A percentile compares a stretch with the other conserved stretches of the same genome.
phyloP scores from a whole-genome alignment of 2,888 invertebrate genomes.

The Mesochorus sp. region DNA sequence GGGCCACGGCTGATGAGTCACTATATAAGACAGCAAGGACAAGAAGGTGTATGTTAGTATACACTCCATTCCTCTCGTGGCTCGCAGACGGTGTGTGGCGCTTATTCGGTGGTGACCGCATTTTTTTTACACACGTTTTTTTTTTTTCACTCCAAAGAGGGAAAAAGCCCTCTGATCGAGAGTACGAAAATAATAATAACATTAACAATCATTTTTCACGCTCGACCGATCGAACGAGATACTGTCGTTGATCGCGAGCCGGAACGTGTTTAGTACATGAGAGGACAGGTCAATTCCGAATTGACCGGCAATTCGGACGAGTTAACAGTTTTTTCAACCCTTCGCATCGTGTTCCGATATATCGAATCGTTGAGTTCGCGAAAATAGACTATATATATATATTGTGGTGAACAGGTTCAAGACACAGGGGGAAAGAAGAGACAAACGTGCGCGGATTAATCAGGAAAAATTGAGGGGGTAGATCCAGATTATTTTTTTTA shows the following conservation, averaged over 20 bases:
- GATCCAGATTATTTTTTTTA: too few species aligned
- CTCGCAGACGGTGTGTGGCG: conserved; percentile 73
- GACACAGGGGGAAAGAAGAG: too few species aligned
- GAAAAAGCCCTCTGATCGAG: not conserved
- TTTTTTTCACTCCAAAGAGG: conserved; percentile 8
- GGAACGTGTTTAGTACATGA: not conserved
- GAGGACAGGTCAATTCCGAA: not conserved
- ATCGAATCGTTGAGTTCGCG: too few species aligned
- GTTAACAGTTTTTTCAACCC: too few species aligned
- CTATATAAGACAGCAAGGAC: conserved; percentile 82
- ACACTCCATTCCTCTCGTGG: conserved; percentile 80
- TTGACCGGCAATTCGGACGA: too few species aligned
- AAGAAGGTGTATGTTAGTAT: conserved; percentile 81
- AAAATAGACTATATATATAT: too few species aligned
- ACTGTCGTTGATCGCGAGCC: not conserved
- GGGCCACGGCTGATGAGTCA: conserved; percentile 80
- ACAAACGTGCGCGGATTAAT: too few species aligned
- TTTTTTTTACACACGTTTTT: conserved; percentile 61
- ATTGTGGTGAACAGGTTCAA: too few species aligned
- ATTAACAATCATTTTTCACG: not conserved
- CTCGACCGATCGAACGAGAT: not conserved
- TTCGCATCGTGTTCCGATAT: too few species aligned
- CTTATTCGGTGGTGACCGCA: conserved; percentile 72
- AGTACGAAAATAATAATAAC: not conserved
- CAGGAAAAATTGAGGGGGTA: too few species aligned